phyloP scores from a whole-genome alignment of 2,113 vertebrate species.

The Mesitornis unicolor region DNA sequence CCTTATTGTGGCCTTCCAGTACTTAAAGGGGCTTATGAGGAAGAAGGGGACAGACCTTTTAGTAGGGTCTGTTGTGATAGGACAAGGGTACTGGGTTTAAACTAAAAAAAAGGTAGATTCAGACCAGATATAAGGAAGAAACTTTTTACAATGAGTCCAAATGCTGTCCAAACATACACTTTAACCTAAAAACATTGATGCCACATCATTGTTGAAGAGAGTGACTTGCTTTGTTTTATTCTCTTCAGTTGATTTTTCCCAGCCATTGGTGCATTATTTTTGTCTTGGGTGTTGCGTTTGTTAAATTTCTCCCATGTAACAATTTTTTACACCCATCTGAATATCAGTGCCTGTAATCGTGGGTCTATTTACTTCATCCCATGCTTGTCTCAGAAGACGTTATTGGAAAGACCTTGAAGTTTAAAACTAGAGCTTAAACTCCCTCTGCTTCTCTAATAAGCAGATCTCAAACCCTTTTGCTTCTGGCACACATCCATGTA shows the following conservation, averaged over 20 bases:
- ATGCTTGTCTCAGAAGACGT: neutral
- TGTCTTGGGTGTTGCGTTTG: neutral
- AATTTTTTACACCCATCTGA: neutral
- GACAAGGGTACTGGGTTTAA: no score
- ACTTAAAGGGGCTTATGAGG: no score
- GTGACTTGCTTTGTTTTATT: neutral
- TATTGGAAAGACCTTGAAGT: neutral
- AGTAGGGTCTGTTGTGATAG: no score
- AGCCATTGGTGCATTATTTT: neutral
- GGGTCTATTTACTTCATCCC: neutral
- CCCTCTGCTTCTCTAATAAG: neutral
- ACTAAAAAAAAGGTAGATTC: no score
- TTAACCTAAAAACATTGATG: neutral
- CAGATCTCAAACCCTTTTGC: neutral
- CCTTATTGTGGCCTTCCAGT: no score
- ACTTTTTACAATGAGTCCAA: no score
- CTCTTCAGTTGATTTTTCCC: neutral
- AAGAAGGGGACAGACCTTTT: no score
- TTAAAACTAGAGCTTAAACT: neutral
- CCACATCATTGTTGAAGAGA: neutral
- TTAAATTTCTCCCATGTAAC: no score
- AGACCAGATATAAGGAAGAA: no score
- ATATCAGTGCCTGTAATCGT: neutral
- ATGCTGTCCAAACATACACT: neutral
- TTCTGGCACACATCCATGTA: neutral